Conservation (phyloP, 2,797 vertebrate genomes). For the Chrysocyon brachyurus region DNA sequence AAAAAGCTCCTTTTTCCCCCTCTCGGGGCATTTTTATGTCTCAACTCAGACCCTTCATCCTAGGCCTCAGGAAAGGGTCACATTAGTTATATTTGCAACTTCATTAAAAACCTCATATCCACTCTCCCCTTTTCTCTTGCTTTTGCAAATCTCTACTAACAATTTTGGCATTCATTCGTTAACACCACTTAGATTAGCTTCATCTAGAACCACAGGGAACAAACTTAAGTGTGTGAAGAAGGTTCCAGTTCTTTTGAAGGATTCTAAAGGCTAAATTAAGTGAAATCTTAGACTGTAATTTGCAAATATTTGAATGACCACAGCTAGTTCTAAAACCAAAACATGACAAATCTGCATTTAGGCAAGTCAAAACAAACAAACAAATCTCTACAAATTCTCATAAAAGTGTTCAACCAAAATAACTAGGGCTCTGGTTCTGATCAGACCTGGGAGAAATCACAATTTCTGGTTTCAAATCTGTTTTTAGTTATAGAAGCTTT, state of each 20-base stretch:
- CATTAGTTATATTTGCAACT: background rate
- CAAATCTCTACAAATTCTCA: background rate
- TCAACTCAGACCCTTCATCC: background rate
- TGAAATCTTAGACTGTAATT: slow-evolving; percentile 11
- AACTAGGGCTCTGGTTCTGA: background rate
- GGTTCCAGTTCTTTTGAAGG: background rate
- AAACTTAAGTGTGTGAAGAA: background rate
- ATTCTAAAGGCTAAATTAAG: slow-evolving; percentile 47
- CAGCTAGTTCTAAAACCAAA: slow-evolving; percentile 43
- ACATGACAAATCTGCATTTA: background rate
- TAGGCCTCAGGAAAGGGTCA: background rate
- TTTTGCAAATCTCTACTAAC: slow-evolving; percentile 12
- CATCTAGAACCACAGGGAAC: background rate
- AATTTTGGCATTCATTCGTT: background rate
- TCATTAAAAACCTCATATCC: background rate
- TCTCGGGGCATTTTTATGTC: background rate
- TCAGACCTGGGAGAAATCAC: background rate
- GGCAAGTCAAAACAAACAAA: background rate
- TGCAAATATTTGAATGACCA: slow-evolving; percentile 45
- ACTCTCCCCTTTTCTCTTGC: background rate
- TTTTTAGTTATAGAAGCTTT: background rate
- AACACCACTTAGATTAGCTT: background rate
- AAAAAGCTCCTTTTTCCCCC: background rate
- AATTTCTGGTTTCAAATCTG: background rate
- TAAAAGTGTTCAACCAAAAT: background rate